These are phyloP conservation scores for Neocloeon triangulifer DNA, from an alignment of 1,140 invertebrate species.

Conservation along the genomic window DNA sequence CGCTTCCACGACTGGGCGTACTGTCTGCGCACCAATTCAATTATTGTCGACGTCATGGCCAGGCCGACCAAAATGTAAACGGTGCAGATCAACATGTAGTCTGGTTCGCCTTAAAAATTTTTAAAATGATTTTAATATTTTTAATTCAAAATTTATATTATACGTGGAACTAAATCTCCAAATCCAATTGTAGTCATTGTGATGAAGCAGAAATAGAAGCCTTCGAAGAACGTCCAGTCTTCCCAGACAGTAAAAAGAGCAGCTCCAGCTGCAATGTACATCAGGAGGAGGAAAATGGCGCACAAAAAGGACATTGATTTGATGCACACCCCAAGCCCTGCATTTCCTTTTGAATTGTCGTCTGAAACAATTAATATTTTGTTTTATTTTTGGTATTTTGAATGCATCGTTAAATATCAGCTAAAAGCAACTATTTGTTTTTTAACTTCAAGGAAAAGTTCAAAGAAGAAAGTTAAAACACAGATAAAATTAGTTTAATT, in stretches of 20 bases:
- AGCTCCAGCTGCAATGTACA: slow-evolving; percentile 51
- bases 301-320: no score
- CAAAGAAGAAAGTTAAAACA: no score
- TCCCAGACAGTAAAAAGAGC: slow-evolving; percentile 49
- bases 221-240: slow-evolving; percentile 77
- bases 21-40: slow-evolving; percentile 64
- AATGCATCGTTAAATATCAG: no score
- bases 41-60: slow-evolving; percentile 83
- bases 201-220: slow-evolving; percentile 86
- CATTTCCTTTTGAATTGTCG: no score
- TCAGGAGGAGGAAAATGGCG: slow-evolving; percentile 44
- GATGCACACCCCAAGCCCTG: no score
- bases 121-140: no score
- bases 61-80: slow-evolving; percentile 83
- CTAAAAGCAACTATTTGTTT: no score
- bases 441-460: no score
- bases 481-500: no score
- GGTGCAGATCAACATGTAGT: slow-evolving; percentile 74
- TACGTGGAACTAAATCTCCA: slow-evolving; percentile 75
- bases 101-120: slow-evolving; percentile 40
- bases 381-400: no score
- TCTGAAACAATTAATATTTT: no score
- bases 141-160: no score
- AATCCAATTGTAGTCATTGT: slow-evolving; percentile 91
- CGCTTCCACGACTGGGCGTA: slow-evolving; percentile 68